phyloP scores from a whole-genome alignment of 2,113 vertebrate genomes.

The Zapornia atra region DNA sequence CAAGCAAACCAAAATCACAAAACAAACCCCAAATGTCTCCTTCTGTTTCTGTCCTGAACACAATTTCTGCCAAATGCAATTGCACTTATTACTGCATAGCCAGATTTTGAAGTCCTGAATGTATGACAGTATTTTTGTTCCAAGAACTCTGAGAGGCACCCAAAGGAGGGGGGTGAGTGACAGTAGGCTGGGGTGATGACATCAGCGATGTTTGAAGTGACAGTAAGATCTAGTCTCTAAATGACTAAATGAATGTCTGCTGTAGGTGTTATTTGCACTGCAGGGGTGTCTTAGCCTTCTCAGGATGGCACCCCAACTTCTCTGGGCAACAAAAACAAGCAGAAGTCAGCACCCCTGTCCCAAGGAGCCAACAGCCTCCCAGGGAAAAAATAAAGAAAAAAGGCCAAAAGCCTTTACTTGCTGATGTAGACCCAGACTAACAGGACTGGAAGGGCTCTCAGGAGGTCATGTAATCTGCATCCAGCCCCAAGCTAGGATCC shows the following conservation, averaged over 20 bases:
- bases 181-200: neutral
- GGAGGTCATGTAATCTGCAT: neutral
- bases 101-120: neutral
- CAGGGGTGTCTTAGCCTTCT: neutral
- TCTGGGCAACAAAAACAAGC: neutral
- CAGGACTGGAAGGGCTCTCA: neutral
- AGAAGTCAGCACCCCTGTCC: neutral
- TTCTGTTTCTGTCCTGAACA: conserved; percentile 15
- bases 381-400: neutral
- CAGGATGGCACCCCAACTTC: neutral
- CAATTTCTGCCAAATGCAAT: neutral
- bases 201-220: neutral
- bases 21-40: neutral
- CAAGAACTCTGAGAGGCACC: neutral
- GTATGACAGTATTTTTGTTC: neutral
- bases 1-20: neutral
- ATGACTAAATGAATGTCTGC: neutral
- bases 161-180: neutral
- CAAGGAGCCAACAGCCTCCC: neutral
- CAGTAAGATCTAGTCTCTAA: neutral
- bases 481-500: neutral
- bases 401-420: neutral
- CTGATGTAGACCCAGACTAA: neutral
- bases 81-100: neutral
- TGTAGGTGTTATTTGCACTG: neutral